Base-by-base conservation (phyloP, 2,888 invertebrate species). In the Diogma glabrata region DNA sequence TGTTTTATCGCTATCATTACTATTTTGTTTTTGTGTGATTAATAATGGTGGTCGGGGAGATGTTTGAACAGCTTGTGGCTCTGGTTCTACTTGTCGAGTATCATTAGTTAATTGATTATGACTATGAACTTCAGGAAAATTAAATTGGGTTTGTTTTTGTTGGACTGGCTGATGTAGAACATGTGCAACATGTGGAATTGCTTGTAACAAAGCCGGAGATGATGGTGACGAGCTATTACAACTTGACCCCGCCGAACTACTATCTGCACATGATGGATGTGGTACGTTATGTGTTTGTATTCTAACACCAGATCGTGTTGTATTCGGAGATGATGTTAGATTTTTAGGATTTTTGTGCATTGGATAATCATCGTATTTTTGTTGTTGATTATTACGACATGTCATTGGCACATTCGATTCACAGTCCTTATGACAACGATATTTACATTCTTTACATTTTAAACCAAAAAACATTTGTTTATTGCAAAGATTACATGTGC, bases 161-260 rank as follows among this genome's bases (percentile, higher is more conserved):
- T 46, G 46, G 9, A 46, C 9, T 24, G 9, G 64, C 70, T 65
- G 54, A 64, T 62, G 51, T 65, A 62, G 58, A 52, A 54, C 60
- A 64, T 58, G 61, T 65, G 62, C 67, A 66, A 65, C 67, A 72
- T 64, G 72, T 73, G 63, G 72, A 77, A 63, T 75, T 64, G 5
- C 63, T 57, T 47, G 63, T 64, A 38, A 66, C 73, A 60, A 82
- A 74, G 92, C 93, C 48, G 96, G 95, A 64, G 92, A 93, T 60
- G 94, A 94, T 55, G 95, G 94, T 55, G 93, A 91, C 52, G 94
- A 94, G 67, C 92, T 93, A 72, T 93, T 94, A 74, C 93, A 94
- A 68, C 93, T 94, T 51, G 94, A 94, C 51, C 92, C 90, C 66
- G 88, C 92, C 38, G 93, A 93, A 69, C 91, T 89, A 57, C 89